Evolutionary conservation across 2,113 vertebrate genomes (phyloP), one percentile per base, ranked within the genome.

Genomic region (Sceloporus tristichus): DNA sequence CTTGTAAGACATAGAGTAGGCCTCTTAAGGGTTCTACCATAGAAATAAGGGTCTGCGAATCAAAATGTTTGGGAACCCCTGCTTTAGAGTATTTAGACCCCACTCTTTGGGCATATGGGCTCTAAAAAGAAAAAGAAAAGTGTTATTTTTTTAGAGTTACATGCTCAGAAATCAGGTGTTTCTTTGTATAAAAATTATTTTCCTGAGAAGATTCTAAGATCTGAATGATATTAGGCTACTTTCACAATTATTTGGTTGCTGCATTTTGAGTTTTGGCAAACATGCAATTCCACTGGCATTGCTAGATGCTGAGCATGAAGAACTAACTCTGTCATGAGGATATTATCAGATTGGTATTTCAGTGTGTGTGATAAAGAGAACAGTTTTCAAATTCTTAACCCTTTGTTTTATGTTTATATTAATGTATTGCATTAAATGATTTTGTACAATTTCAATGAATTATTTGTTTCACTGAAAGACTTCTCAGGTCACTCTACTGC

Each of bases 401-500:
- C 56, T 53, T 75, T 79, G 9, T 2, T 91, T 84, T 80, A n/a
- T 56, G 29, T 85, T 90, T 38, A 62, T 10, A 9, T 19, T 82
- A 90, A 34, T 84, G 70, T 48, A 59, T 38, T 83, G 34, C 84
- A 87, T 78, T 77, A 82, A 88, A 90, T 82, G 77, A 68, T 25
- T 74, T 29, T 71, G 56, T 82, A 18, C 19, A 79, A n/a, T 84
- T 62, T 90, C 53, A 56, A 84, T 85, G 68, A 53, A 79, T 91
- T 93, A 85, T 82, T 91, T 38, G 71, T 89, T 92, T 27, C 62
- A 77, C 21, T 76, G 59, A 59, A 38, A 68, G 85, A 66, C 85
- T 25, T 87, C 48, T 82, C 56, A 76, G 56, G 75, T 38, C 73
- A 62, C 9, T 38, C 71, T 82, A 27, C 40, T 76, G 79, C 40